Conservation (phyloP, 2,113 vertebrate genomes). For the Megaptera novaeangliae region DNA sequence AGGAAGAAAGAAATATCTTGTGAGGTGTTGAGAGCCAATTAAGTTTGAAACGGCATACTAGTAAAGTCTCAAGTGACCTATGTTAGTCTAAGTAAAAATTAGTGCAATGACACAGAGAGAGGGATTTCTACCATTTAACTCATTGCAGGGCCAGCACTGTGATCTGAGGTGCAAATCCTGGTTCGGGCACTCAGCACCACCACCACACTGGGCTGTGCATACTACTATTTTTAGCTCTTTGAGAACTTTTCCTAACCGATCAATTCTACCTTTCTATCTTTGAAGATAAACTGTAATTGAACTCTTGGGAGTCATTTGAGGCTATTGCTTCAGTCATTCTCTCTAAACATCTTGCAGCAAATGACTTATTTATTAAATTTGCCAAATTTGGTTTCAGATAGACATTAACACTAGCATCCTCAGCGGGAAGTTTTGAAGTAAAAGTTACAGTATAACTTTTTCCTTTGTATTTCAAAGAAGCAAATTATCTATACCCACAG, state of each 20-base stretch:
- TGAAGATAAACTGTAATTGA: not conserved
- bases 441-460: not conserved
- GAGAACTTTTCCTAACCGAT: not conserved
- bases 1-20: not conserved
- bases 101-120: not conserved
- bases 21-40: not conserved
- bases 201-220: rapidly evolving
- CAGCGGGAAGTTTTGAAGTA: not conserved
- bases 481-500: not conserved
- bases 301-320: not conserved
- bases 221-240: not conserved
- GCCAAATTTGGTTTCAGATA: not conserved
- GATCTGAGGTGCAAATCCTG: not conserved
- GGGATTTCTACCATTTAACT: not conserved
- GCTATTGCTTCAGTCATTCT: not conserved
- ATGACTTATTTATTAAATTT: not conserved
- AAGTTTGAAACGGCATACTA: not conserved
- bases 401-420: not conserved
- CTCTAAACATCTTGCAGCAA: not conserved
- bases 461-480: not conserved
- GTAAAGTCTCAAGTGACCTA: not conserved
- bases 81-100: not conserved
- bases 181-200: not conserved
- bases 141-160: not conserved
- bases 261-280: not conserved